Conservation (phyloP, 2,797 vertebrate species). For the Aphelocoma californica region DNA sequence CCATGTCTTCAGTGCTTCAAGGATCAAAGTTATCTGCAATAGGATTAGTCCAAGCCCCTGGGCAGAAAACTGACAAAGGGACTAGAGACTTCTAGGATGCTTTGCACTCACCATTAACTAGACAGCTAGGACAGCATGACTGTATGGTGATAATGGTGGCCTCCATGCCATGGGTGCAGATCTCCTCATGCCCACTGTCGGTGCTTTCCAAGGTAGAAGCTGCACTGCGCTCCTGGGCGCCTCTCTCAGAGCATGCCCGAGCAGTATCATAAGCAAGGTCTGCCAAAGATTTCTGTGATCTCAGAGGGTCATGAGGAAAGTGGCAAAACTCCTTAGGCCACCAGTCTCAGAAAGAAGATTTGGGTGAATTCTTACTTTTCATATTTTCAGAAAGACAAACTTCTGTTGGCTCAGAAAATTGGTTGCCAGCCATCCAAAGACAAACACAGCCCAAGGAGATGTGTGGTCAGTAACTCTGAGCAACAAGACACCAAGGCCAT, state of each 20-base stretch:
- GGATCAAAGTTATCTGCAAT: not conserved
- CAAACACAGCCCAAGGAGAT: not conserved
- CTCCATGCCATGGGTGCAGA: not conserved
- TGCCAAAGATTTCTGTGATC: not conserved
- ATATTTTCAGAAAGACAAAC: not conserved
- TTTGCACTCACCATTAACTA: not conserved
- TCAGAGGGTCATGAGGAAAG: not conserved
- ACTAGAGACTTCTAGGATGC: not conserved
- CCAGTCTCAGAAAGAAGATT: not conserved
- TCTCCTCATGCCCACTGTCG: not conserved
- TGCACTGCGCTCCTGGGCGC: not conserved
- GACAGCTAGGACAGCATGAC: not conserved
- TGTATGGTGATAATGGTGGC: not conserved
- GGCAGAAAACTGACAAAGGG: not conserved
- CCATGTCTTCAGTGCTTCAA: not conserved
- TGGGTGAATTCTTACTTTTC: not conserved
- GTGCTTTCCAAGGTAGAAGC: not conserved
- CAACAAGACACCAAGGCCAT: not conserved
- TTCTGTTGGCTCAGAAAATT: not conserved
- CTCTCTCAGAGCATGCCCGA: not conserved
- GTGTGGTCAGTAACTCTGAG: not conserved
- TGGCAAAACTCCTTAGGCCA: not conserved
- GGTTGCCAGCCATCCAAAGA: fast-evolving
- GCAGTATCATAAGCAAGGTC: not conserved
- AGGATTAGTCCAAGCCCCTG: not conserved